Evolutionary conservation across 2,888 invertebrate genomes (phyloP), one percentile per base, ranked within the genome.

Genomic region (Colletes collaris): DNA sequence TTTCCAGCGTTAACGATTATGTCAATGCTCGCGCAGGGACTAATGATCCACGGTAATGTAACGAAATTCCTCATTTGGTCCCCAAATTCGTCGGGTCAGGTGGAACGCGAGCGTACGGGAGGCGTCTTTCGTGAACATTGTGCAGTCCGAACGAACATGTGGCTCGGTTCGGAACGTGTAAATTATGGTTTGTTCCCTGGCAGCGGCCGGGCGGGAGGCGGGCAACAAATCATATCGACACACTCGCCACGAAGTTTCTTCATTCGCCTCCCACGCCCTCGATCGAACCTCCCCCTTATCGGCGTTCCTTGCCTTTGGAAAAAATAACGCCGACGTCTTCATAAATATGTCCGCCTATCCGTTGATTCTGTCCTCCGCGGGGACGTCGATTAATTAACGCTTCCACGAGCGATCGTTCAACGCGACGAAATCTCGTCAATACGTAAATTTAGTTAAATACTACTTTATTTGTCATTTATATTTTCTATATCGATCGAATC

Each of bases 161-260:
- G 19, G 37, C 49, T 37, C 19, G 40, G 13, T 50, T 49, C 60
- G 27, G 67, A 71, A 71, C 63, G 86, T 73, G 66, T 64, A 70
- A 77, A 77, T 78, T 74, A 62, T 46, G 76, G 67, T 86, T 86
- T 79, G 78, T 73, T 76, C 62, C 7, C 49, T 58, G 69, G 52
- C 58, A 44, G 46, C 37, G 60, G 44, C 52, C 59, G 60, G 76
- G 71, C 79, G 66, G 65, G 68, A 76, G 68, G 73, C 63, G 55
- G 35, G 63, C 81, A 68, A 84, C 79, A 85, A 85, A 86, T 85
- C 86, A 86, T 77, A 85, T 84, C 82, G 86, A 76, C 86, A 78
- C 81, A 81, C 76, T 72, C 72, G 58, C 49, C 46, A 10, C 75
- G 46, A 40, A 35, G 69, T 84, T 82, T 77, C 82, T 79, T 80